phyloP scores from a whole-genome alignment of 2,888 invertebrate species.

The Trypoxylon attenuatum region DNA sequence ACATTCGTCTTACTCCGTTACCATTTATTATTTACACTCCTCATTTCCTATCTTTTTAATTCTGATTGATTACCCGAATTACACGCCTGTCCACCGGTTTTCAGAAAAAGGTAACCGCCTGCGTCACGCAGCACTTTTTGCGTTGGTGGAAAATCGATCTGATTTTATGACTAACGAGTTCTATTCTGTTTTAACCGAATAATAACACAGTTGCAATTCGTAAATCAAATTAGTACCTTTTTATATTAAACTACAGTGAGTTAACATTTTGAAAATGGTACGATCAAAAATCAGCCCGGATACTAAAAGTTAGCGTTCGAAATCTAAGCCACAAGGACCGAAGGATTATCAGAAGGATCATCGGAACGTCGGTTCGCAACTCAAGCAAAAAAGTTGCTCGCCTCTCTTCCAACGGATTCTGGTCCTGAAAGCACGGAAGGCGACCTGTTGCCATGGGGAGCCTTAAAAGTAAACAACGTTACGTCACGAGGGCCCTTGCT shows the following conservation, averaged over 20 bases:
- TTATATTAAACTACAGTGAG: too few relatives aligned
- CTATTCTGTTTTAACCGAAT: too few relatives aligned
- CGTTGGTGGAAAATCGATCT: too few relatives aligned
- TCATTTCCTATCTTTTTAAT: neutral
- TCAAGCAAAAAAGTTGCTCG: neutral
- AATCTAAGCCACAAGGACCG: neutral
- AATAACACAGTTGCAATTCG: too few relatives aligned
- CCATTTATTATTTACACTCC: neutral
- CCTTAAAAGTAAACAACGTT: slow-evolving; percentile 70
- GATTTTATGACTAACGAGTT: too few relatives aligned
- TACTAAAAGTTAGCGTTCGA: neutral
- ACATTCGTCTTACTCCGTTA: too few relatives aligned
- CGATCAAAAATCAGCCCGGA: too few relatives aligned
- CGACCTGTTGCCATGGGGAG: slow-evolving; percentile 71
- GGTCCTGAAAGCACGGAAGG: slow-evolving; percentile 52
- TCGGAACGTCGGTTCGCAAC: neutral
- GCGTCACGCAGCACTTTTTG: too few relatives aligned
- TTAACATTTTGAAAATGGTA: too few relatives aligned
- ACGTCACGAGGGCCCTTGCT: slow-evolving; percentile 60
- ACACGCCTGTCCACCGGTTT: neutral
- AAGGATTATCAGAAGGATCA: neutral
- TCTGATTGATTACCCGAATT: neutral
- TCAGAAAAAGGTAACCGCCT: too few relatives aligned
- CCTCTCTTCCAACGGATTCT: neutral
- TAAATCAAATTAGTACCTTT: too few relatives aligned